These are phyloP conservation scores for Coenobita brevimanus DNA, from an alignment of 1,140 invertebrate species.

Conservation along the genomic window DNA sequence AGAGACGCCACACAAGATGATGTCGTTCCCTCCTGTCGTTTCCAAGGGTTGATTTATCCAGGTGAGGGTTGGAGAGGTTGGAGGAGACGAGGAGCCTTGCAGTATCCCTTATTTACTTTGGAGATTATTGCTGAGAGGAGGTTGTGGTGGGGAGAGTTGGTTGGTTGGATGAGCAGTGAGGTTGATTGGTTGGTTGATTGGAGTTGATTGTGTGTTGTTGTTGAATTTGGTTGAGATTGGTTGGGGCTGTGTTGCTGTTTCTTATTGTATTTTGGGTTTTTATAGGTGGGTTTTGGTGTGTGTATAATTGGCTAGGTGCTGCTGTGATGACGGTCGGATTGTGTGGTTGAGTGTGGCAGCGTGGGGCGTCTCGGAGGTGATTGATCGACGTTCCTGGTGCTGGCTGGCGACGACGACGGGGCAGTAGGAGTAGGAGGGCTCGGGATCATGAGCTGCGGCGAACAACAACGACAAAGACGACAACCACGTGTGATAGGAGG, in stretches of 20 bases:
- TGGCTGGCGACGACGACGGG: neutral
- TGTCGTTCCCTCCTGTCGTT: no score
- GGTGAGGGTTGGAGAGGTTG: no score
- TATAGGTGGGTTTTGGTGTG: no score
- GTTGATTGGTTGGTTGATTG: no score
- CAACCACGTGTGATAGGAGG: slow-evolving; percentile 55
- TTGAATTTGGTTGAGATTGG: no score
- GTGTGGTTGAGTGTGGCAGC: neutral
- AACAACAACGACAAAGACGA: slow-evolving; percentile 32
- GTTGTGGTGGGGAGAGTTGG: neutral
- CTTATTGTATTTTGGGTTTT: no score
- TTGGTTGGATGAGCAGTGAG: neutral
- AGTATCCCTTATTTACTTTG: neutral
- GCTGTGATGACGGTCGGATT: neutral
- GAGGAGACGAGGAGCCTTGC: no score
- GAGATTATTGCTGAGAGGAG: slow-evolving; percentile 45
- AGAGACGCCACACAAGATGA: no score
- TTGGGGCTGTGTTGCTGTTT: no score
- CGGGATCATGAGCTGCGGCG: neutral
- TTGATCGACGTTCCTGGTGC: neutral
- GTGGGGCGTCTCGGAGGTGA: neutral
- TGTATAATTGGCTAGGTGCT: neutral
- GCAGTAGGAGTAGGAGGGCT: neutral
- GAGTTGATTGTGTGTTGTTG: no score
- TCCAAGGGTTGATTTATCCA: no score